A percentile compares a stretch with the other conserved stretches of the same genome.
Evolutionary conservation across 2,113 vertebrate genomes (phyloP).

Genomic region (Marmota monax): DNA sequence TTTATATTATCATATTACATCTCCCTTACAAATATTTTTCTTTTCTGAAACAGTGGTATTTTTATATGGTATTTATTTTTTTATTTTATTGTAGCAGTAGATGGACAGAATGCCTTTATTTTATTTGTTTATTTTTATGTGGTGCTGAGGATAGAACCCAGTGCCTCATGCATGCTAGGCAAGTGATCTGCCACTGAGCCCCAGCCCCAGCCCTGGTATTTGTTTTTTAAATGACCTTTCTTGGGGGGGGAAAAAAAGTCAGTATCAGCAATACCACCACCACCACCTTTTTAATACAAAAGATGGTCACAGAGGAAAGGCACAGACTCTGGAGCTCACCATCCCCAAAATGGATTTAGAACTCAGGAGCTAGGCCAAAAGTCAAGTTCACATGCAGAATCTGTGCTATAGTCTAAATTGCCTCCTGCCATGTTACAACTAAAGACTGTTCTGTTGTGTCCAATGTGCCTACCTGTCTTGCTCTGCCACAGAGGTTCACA

Average conservation of each 20-base stretch:
- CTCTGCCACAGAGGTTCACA: background rate
- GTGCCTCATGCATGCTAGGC: too few relatives aligned
- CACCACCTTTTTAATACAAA: background rate
- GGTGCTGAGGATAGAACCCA: too few relatives aligned
- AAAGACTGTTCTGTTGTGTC: background rate
- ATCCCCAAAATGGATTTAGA: background rate
- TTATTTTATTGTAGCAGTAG: too few relatives aligned
- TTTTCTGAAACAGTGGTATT: background rate
- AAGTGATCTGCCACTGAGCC: too few relatives aligned
- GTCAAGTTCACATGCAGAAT: background rate
- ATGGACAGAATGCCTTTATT: too few relatives aligned
- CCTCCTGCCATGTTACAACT: background rate
- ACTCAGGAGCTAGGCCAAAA: background rate
- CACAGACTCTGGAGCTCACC: background rate
- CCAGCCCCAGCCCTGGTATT: background rate
- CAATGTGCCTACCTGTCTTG: background rate
- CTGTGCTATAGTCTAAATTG: background rate
- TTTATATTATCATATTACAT: background rate
- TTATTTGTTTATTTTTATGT: too few relatives aligned
- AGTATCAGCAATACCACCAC: background rate
- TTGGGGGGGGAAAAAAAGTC: background rate
- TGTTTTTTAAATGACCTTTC: slow-evolving; percentile 23
- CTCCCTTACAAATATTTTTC: background rate
- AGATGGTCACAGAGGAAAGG: background rate
- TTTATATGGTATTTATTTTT: background rate